Base-by-base conservation (phyloP, 2,888 invertebrate genomes). In the Drosophila nigritarsus region DNA sequence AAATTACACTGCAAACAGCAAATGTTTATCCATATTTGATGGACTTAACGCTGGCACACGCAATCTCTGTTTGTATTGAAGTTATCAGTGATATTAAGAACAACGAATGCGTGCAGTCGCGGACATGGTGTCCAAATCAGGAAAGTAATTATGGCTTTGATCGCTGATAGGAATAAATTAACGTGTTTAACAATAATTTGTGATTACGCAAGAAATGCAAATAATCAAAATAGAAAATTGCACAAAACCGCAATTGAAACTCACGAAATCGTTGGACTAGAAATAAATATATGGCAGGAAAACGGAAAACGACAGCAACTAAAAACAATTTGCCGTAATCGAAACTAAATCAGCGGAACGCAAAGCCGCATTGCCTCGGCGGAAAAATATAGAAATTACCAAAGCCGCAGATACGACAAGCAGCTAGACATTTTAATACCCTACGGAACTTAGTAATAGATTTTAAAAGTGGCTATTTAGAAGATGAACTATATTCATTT, bases 301-400 rank as follows among this genome's bases (percentile, higher is more conserved):
- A 65, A 63, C 66, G 53, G 67, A 49, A 75, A 83, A 58, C 80
- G 59, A 58, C 60, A 63, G 73, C 78, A 81, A 89, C 82, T 89
- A 82, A 89, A 85, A 89, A 89, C 84, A 85, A 85, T 89, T 85
- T 85, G 72, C 87, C 77, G 82, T 89, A 89, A 85, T 89, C 89
- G 84, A 89, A 89, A 84, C 76, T 89, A 84, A 84, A 89, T 89
- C 84, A 84, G 82, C 72, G 81, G 81, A 84, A 87, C 87, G 73
- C 82, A 80, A 70, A 69, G 61, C 74, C 71, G 76, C 69, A 76
- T 65, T 55, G 69, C 70, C 70, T 65, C 73, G 54, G 32, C 49
- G 62, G 62, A 53, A 73, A 70, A 72, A 53, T 29, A 58, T 50
- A 51, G 36, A 67, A 65, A 61, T 62, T 48, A 42, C 56, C 67